Evolutionary conservation across 2,797 vertebrate genomes (phyloP), one percentile per base, ranked within the genome.

Genomic region (Garrulus glandarius): DNA sequence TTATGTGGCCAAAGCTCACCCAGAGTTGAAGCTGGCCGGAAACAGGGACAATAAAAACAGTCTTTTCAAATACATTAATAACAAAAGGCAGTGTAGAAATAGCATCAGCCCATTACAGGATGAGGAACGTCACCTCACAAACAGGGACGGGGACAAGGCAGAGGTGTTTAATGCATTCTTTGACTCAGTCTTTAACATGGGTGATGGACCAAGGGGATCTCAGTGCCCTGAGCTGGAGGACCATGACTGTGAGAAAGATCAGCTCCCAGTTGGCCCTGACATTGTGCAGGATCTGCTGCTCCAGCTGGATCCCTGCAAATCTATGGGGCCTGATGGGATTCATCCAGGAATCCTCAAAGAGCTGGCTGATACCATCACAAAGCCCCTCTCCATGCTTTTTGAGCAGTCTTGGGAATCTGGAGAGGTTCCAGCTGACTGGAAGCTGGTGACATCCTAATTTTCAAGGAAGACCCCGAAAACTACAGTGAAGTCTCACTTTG

Each of bases 171-270:
- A 10, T 43, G 64, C 56, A 15, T 34, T 39, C 21, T 61, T 61
- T 47, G 23, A 15, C 27, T 75, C 37, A 11, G 34, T 53, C 34
- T 46, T 46, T 9, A 47, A 17, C 30, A 41, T 0, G 0, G 11
- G 6, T 55, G 29, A 27, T 1, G 4, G n/a, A 21, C 34, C 17
- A 34, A 34, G 21, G 16, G 5, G 3, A 5, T 85, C 24, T 39
- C 24, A 43, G 21, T 69, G 56, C 21, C 30, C 7, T 77, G 30
- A 34, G 20, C 21, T 47, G 39, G 21, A 61, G 26, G 5, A 47
- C 41, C 30, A 11, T 26, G 34, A 30, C 34, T 53, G 3, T 1
- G 2, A 30, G 24, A 46, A 60, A 5, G 22, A 46, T 14, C 3
- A 5, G 3, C 11, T 61, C 9, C 30, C 14, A 21, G 15, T 17